Conservation (phyloP, 2,888 invertebrate species). For the Mactromeris polynyma region DNA sequence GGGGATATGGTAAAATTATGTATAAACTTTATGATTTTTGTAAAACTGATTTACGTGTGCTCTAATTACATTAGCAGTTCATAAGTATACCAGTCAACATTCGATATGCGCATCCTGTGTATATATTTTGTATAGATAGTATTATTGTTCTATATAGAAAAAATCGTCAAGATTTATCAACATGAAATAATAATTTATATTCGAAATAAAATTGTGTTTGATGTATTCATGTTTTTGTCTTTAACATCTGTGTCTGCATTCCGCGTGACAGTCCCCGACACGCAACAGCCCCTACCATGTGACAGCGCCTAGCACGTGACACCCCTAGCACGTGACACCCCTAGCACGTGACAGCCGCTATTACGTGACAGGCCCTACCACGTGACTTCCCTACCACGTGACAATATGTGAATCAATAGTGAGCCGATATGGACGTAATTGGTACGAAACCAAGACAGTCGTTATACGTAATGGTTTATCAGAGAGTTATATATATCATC, state of each 20-base stretch:
- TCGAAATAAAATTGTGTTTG: conserved; percentile 23
- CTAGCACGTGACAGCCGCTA: neutral
- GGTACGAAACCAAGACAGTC: too few relatives aligned
- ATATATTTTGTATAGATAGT: neutral
- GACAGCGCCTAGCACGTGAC: neutral
- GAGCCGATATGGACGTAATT: too few relatives aligned
- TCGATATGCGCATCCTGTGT: neutral
- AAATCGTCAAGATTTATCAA: neutral
- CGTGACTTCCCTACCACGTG: neutral
- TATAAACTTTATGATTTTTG: too few relatives aligned
- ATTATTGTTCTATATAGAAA: neutral
- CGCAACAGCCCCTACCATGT: neutral
- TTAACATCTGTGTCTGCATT: neutral
- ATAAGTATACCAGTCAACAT: too few relatives aligned
- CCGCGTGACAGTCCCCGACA: neutral
- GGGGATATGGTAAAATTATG: too few relatives aligned
- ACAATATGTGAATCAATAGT: neutral
- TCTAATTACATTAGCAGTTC: too few relatives aligned
- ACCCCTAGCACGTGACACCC: neutral
- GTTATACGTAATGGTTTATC: too few relatives aligned
- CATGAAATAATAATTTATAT: conserved; percentile 14
- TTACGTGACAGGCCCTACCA: neutral
- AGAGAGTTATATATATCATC: too few relatives aligned
- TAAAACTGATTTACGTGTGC: too few relatives aligned
- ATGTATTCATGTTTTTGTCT: neutral